Percentiles rank a stretch among this genome's conserved stretches.
phyloP scores from a whole-genome alignment of 2,888 invertebrate species.

The Epicampocera succincta region DNA sequence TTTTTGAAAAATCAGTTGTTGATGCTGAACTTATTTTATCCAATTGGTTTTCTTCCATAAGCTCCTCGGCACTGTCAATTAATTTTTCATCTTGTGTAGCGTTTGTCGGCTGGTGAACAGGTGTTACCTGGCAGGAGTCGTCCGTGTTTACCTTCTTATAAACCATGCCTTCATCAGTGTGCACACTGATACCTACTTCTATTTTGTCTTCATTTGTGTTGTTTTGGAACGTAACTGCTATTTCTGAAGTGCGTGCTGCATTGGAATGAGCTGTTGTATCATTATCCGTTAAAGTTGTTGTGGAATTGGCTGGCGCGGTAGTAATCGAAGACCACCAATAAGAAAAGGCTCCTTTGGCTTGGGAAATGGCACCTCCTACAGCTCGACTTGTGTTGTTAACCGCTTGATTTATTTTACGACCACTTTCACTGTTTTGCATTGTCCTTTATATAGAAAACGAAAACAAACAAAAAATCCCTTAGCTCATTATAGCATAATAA shows the following conservation, averaged over 20 bases:
- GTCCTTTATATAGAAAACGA: constrained; percentile 84
- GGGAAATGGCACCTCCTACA: constrained; percentile 93
- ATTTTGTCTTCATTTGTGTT: constrained; percentile 72
- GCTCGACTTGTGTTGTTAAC: constrained; percentile 95
- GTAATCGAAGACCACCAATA: constrained; percentile 92
- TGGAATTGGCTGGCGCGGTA: constrained; percentile 81
- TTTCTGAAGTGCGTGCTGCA: constrained; percentile 70
- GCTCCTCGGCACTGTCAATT: constrained; percentile 74
- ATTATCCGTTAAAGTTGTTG: constrained; percentile 29
- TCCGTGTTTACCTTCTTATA: constrained; percentile 40
- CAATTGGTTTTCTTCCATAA: constrained; percentile 71
- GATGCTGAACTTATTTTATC: constrained; percentile 45
- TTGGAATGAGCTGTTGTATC: constrained; percentile 34
- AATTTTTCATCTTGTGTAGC: constrained; percentile 71
- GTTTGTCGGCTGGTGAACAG: constrained; percentile 10
- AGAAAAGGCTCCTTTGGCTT: constrained; percentile 91
- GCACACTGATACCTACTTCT: constrained; percentile 76
- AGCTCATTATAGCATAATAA: too few species aligned
- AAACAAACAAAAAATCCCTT: constrained; percentile 2
- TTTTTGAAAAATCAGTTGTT: constrained; percentile 26
- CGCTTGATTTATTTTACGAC: constrained; percentile 95
- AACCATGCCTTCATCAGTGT: constrained; percentile 69
- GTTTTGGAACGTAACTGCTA: constrained; percentile 78
- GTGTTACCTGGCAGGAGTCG: constrained; percentile 12
- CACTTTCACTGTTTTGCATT: constrained; percentile 96